These are phyloP conservation scores for Bombus superbus DNA, from an alignment of 1,140 invertebrate genomes.

Conservation along the genomic window DNA sequence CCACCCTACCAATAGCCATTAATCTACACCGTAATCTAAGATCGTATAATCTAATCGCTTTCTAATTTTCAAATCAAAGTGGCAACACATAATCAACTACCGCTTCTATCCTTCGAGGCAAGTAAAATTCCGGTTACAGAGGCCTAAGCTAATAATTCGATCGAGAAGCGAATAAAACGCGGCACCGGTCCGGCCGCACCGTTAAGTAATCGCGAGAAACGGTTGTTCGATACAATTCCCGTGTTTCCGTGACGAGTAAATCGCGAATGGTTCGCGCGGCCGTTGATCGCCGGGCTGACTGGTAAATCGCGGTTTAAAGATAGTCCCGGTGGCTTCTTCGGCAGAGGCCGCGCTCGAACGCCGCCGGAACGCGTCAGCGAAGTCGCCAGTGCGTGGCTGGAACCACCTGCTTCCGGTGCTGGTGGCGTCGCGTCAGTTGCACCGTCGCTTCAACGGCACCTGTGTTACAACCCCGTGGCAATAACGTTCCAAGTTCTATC, in stretches of 20 bases:
- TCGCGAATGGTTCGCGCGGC: conserved; percentile 23
- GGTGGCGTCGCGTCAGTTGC: conserved; percentile 61
- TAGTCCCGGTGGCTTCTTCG: conserved; percentile 46
- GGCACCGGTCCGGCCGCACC: not conserved
- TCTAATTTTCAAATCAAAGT: not conserved
- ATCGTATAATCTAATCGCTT: not conserved
- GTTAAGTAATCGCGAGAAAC: conserved; percentile 30
- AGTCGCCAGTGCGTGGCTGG: conserved; percentile 78
- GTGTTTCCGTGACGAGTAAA: conserved; percentile 43
- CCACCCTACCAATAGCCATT: not conserved
- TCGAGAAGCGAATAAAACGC: not conserved
- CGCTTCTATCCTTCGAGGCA: not conserved
- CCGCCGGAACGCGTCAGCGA: conserved; percentile 63
- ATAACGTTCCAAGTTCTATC: not conserved
- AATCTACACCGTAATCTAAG: not conserved
- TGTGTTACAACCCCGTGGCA: conserved; percentile 32
- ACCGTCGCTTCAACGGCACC: conserved; percentile 48
- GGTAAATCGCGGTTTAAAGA: conserved; percentile 32
- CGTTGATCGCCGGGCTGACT: conserved; percentile 5
- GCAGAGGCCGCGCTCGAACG: conserved; percentile 58
- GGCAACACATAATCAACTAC: not conserved
- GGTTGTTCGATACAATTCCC: conserved; percentile 26
- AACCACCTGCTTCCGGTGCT: conserved; percentile 79
- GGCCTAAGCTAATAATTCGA: not conserved
- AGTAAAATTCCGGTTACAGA: not conserved